Conservation (phyloP, 2,888 invertebrate species). For the Chalcosyrphus nemorum region DNA sequence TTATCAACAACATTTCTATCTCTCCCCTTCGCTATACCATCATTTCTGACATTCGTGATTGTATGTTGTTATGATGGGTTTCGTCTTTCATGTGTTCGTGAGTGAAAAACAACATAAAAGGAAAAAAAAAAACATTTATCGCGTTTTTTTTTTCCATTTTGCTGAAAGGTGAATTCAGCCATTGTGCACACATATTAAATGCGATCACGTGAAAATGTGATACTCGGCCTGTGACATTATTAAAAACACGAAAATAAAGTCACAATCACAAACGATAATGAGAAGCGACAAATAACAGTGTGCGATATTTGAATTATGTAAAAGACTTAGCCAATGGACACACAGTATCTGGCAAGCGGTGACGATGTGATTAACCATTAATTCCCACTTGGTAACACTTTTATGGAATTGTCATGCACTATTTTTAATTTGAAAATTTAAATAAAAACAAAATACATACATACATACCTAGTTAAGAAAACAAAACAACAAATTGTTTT, state of each 20-base stretch:
- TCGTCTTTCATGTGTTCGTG: conserved; percentile 5
- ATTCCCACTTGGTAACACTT: conserved; percentile 10
- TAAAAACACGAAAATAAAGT: not conserved
- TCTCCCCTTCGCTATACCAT: not conserved
- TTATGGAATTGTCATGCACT: not conserved
- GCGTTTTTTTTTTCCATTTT: conserved; percentile 16
- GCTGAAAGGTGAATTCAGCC: conserved; percentile 41
- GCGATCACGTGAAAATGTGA: conserved; percentile 56
- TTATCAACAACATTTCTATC: not conserved
- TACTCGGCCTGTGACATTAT: conserved; percentile 44
- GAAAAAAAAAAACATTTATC: conserved; percentile 11
- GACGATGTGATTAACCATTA: conserved; percentile 14
- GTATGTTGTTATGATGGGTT: not conserved
- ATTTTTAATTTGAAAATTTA: not conserved
- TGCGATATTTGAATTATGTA: not conserved
- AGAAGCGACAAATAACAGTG: conserved; percentile 8
- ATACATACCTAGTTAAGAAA: too few relatives aligned
- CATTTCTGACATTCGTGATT: conserved; percentile 15
- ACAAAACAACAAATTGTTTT: too few relatives aligned
- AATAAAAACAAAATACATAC: too few relatives aligned
- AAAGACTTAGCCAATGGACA: not conserved
- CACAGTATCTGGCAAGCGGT: not conserved
- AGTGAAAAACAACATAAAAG: conserved; percentile 1
- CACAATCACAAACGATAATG: not conserved
- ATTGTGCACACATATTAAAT: conserved; percentile 33